Percentiles rank a stretch among this genome's conserved stretches.
These are phyloP conservation scores for Chunga burmeisteri DNA, from an alignment of 2,113 vertebrate species.

Conservation along the genomic window DNA sequence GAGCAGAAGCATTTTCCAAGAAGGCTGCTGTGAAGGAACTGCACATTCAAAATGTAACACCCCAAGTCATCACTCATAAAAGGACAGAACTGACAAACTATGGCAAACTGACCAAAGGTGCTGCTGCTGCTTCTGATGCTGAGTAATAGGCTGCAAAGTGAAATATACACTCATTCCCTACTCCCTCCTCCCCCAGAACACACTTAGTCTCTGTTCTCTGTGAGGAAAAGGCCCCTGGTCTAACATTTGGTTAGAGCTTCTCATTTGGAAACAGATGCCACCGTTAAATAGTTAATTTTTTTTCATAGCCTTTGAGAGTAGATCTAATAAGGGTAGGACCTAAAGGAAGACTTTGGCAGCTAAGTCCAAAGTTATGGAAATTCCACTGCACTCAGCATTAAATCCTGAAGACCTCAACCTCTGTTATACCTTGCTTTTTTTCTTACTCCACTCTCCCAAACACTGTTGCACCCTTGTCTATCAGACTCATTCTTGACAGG, in stretches of 20 bases:
- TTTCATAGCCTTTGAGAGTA: neutral
- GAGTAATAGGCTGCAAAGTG: neutral
- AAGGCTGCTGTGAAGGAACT: neutral
- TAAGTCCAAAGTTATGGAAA: neutral
- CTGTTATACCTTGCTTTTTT: neutral
- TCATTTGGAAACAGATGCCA: neutral
- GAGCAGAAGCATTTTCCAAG: conserved; percentile 1
- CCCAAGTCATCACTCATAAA: neutral
- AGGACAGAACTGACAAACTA: neutral
- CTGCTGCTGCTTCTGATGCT: neutral
- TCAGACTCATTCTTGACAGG: neutral
- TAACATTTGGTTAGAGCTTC: neutral
- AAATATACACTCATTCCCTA: neutral
- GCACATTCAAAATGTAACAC: neutral
- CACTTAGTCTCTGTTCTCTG: neutral
- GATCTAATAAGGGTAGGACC: neutral
- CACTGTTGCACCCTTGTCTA: neutral
- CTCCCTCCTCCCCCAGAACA: neutral
- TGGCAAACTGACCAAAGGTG: neutral
- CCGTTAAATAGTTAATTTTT: neutral
- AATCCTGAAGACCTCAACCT: neutral
- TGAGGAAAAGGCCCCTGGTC: neutral
- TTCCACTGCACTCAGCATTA: neutral
- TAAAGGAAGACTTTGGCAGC: neutral
- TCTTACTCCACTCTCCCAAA: neutral